A percentile compares a stretch with the other conserved stretches of the same genome.
phyloP scores from a whole-genome alignment of 1,140 invertebrate species.

The Leptopilina boulardi region DNA sequence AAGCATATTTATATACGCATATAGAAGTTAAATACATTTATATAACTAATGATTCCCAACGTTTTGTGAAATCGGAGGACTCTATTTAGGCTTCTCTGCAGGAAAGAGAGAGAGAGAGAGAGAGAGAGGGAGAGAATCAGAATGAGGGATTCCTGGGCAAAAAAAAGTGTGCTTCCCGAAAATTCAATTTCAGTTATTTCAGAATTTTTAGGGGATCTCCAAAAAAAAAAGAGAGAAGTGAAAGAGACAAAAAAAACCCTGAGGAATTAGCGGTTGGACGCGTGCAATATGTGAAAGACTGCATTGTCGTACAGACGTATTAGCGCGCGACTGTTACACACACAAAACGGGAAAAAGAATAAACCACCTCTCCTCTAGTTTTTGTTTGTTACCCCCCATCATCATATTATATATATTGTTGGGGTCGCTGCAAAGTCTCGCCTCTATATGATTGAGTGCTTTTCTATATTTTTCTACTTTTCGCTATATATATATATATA shows the following conservation, averaged over 20 bases:
- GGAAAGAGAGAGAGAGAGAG: conserved; percentile 42
- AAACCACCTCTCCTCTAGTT: neutral
- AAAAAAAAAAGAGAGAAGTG: too few relatives aligned
- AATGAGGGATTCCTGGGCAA: conserved; percentile 43
- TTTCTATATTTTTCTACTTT: neutral
- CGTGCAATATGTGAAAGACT: conserved; percentile 55
- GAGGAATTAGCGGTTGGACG: conserved; percentile 62
- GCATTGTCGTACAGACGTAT: conserved; percentile 61
- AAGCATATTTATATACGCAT: too few relatives aligned
- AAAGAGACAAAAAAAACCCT: conserved; percentile 47
- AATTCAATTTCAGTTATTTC: conserved; percentile 53
- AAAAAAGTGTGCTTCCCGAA: conserved; percentile 46
- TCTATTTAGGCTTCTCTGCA: conserved; percentile 7
- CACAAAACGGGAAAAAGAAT: neutral
- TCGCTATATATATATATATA: too few relatives aligned
- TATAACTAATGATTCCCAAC: neutral
- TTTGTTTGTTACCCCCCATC: neutral
- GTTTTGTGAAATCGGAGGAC: neutral
- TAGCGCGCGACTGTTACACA: conserved; percentile 46
- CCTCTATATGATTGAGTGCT: neutral
- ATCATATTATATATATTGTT: neutral
- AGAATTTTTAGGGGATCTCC: neutral
- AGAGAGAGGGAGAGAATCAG: conserved; percentile 43
- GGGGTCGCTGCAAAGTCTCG: conserved; percentile 6
- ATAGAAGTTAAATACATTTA: neutral